These are phyloP conservation scores for Paralichthys olivaceus DNA, from an alignment of 2,113 vertebrate species.

Conservation along the genomic window DNA sequence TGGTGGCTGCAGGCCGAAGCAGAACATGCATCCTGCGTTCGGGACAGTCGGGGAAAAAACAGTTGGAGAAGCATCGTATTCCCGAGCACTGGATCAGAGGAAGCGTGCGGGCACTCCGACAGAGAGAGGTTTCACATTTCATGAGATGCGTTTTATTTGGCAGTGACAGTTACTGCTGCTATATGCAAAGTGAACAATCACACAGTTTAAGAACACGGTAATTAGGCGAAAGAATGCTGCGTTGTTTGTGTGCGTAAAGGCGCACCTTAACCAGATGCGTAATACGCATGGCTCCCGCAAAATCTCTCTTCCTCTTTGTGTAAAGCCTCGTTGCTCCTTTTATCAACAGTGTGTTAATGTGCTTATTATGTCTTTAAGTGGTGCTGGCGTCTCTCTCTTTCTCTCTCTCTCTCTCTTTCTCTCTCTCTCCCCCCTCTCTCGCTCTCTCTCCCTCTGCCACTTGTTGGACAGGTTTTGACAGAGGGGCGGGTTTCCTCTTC, in stretches of 20 bases:
- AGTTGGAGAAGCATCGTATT: no score
- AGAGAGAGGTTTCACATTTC: no score
- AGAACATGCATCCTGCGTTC: no score
- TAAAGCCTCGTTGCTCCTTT: conserved; percentile 4
- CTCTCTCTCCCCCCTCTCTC: conserved; percentile 4
- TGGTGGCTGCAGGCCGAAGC: conserved; percentile 4
- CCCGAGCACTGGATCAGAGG: no score
- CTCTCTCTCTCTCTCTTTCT: conserved; percentile 9
- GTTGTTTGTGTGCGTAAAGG: not conserved
- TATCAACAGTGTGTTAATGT: conserved; percentile 35
- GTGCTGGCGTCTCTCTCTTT: not conserved
- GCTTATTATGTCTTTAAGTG: conserved; percentile 9
- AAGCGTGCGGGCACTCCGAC: no score
- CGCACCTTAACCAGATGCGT: not conserved
- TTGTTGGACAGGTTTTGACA: conserved; percentile 64
- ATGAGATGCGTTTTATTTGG: no score
- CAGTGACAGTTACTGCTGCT: no score
- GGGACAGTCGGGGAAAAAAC: no score
- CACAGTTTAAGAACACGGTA: not conserved
- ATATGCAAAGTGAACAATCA: not conserved
- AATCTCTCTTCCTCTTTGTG: not conserved
- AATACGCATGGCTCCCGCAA: conserved; percentile 11
- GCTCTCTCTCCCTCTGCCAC: conserved; percentile 20
- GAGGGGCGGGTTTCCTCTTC: conserved; percentile 53
- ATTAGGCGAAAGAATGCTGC: no score